Conservation (phyloP, 2,113 vertebrate species). For the Pogonocichla stellata region DNA sequence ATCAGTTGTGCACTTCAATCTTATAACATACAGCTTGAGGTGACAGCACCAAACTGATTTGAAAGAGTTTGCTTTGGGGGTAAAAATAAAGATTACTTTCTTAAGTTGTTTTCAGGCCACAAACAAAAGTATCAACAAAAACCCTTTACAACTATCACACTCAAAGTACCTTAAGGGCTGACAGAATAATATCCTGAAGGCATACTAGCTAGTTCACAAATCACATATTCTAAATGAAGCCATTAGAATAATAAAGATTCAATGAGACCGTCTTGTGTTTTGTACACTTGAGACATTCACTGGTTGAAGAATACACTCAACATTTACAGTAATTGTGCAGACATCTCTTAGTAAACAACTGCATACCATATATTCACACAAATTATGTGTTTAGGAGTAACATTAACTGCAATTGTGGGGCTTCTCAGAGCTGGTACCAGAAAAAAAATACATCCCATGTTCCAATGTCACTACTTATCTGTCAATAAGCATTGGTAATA, state of each 20-base stretch:
- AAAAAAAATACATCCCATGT: neutral
- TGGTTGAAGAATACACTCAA: neutral
- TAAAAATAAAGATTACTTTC: neutral
- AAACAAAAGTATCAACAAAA: neutral
- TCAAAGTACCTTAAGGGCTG: neutral
- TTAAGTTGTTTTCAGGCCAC: neutral
- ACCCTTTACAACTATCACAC: neutral
- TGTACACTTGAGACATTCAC: neutral
- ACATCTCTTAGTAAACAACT: neutral
- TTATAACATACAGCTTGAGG: neutral
- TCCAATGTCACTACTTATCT: neutral
- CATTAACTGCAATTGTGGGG: neutral
- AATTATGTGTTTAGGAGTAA: neutral
- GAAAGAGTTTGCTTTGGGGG: neutral
- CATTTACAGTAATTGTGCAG: neutral
- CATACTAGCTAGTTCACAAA: conserved; percentile 10
- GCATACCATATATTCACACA: neutral
- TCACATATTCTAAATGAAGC: neutral
- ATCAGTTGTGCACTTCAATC: neutral
- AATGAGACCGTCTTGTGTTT: neutral
- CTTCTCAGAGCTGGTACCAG: neutral
- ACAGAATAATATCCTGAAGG: neutral
- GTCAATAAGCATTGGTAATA: neutral
- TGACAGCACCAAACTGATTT: neutral
- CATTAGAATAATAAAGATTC: conserved; percentile 14